Percentiles rank a stretch among this genome's conserved stretches.
Conservation (phyloP, 2,113 vertebrate species). For the Megaptera novaeangliae region DNA sequence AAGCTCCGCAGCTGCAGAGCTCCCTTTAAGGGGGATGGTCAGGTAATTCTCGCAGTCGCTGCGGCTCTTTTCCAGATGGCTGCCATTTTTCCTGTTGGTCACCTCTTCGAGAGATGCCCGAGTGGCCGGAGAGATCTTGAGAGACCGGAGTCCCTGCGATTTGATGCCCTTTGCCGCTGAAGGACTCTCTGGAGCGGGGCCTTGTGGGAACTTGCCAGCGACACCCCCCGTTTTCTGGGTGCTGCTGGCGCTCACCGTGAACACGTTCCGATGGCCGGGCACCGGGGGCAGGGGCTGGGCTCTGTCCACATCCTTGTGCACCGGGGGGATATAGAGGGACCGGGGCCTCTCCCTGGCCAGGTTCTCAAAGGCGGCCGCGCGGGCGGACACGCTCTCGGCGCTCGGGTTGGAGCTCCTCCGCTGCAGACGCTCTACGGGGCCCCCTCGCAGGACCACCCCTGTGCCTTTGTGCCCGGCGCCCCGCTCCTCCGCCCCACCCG, state of each 20-base stretch:
- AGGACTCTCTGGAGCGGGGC: constrained; percentile 42
- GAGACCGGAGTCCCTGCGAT: constrained; percentile 56
- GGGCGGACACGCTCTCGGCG: constrained; percentile 72
- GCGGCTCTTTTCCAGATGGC: constrained; percentile 48
- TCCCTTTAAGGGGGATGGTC: constrained; percentile 85
- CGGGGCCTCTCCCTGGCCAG: constrained; percentile 74
- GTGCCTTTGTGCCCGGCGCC: neutral
- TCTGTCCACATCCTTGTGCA: constrained; percentile 48
- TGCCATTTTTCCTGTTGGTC: constrained; percentile 38
- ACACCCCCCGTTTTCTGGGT: constrained; percentile 66
- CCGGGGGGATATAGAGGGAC: constrained; percentile 62
- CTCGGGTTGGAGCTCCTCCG: constrained; percentile 77
- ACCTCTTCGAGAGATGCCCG: constrained; percentile 40
- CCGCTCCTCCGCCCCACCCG: neutral
- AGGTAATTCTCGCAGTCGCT: constrained; percentile 87
- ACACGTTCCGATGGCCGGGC: constrained; percentile 14
- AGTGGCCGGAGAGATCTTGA: constrained; percentile 68
- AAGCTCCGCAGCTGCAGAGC: neutral
- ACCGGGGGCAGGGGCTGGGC: neutral
- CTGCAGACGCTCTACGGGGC: constrained; percentile 45
- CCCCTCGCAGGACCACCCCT: constrained; percentile 29
- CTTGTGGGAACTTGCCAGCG: constrained; percentile 67
- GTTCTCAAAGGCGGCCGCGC: constrained; percentile 75
- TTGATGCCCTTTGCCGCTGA: constrained; percentile 29
- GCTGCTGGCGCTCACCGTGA: constrained; percentile 75